Conservation (phyloP, 2,888 invertebrate genomes). For the Isotomurus palustris region DNA sequence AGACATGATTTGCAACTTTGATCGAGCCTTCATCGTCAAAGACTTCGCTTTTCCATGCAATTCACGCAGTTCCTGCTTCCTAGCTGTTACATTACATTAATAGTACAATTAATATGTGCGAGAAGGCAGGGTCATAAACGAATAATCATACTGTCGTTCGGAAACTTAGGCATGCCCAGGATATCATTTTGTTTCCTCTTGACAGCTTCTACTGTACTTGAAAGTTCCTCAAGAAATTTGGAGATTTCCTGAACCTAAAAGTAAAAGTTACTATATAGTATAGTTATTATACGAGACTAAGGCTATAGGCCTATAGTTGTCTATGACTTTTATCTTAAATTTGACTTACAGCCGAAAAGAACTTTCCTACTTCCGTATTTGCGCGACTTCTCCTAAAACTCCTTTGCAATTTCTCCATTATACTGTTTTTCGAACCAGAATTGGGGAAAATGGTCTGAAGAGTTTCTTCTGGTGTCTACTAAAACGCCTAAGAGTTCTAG, state of each 20-base stretch:
- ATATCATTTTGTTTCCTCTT: constrained; percentile 56
- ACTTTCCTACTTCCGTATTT: constrained; percentile 5
- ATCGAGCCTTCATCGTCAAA: constrained; percentile 55
- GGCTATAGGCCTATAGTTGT: not conserved
- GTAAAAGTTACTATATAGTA: too few species aligned
- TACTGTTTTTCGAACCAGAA: too few species aligned
- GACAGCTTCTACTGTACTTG: constrained; percentile 49
- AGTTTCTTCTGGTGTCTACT: too few species aligned
- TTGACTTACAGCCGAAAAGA: constrained; percentile 4
- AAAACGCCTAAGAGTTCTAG: too few species aligned
- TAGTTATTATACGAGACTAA: too few species aligned
- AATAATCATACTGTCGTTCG: constrained; percentile 51
- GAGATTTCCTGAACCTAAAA: constrained; percentile 51
- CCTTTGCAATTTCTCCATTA: not conserved
- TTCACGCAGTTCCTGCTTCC: constrained; percentile 60
- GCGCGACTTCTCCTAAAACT: constrained; percentile 3
- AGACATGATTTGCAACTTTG: constrained; percentile 53
- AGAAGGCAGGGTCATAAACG: not conserved
- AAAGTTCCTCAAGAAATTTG: constrained; percentile 49
- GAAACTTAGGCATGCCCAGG: constrained; percentile 53
- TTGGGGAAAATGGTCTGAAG: too few species aligned
- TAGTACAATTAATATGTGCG: not conserved
- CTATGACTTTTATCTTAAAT: not conserved
- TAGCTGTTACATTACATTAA: constrained; percentile 14
- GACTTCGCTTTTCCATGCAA: constrained; percentile 56